Conservation (phyloP, 2,113 vertebrate genomes). For the Hemiprocne comata region DNA sequence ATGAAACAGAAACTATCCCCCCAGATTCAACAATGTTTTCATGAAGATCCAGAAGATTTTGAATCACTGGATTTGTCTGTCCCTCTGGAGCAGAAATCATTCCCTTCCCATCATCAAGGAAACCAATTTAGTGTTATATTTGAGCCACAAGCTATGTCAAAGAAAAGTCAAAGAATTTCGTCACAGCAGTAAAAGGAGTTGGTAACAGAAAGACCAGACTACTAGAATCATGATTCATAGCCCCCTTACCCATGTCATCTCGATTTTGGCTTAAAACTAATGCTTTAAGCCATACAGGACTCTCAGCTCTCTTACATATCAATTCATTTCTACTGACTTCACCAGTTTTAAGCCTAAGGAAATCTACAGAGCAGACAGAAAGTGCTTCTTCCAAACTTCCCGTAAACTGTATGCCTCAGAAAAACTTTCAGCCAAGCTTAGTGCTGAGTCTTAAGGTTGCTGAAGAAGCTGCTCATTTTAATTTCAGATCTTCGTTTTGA, state of each 20-base stretch:
- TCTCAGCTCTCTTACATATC: not conserved
- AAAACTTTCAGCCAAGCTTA: not conserved
- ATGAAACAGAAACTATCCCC: not conserved
- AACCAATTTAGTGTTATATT: not conserved
- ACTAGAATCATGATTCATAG: not conserved
- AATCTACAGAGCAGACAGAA: not conserved
- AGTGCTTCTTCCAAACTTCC: not conserved
- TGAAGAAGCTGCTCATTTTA: constrained; percentile 16
- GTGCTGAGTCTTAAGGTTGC: not conserved
- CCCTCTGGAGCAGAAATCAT: not conserved
- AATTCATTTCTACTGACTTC: not conserved
- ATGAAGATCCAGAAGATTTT: not conserved
- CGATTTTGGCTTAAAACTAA: not conserved
- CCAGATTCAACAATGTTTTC: not conserved
- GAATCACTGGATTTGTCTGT: not conserved
- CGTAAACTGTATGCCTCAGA: not conserved
- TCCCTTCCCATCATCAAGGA: not conserved
- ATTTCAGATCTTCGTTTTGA: constrained; percentile 46
- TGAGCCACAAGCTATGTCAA: not conserved
- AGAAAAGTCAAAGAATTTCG: not conserved
- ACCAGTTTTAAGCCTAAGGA: not conserved
- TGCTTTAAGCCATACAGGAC: not conserved
- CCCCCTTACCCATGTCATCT: not conserved
- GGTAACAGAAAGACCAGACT: not conserved
- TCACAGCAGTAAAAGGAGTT: not conserved